Base-by-base conservation (phyloP, 2,888 invertebrate species). In the Nemapogon koenigi region DNA sequence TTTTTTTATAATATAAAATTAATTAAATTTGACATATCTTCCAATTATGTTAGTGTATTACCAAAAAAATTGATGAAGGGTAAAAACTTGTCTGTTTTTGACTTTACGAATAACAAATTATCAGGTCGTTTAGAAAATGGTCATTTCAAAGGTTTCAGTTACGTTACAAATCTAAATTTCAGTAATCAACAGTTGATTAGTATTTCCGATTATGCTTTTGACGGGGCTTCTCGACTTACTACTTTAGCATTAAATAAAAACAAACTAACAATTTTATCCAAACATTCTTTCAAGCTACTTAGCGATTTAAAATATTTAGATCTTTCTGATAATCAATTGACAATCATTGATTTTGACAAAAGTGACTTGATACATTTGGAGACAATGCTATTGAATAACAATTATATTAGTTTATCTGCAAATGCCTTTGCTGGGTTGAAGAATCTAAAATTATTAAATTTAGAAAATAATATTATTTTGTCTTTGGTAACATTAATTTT, bases 391-490 rank as follows among this genome's bases (percentile, higher is more conserved):
- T 42, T 71, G 8, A 46, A 44, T 39, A 51, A 62, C 33, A 73
- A 73, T 43, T 41, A 46, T 22, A 44, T 73, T n/a, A 46, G 41
- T 38, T 52, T 73, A 8, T 49, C 53, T 28, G 44, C 49, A 26
- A 49, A 59, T 28, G 42, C 57, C 22, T 61, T 70, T 33, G 36
- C 46, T 16, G 41, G 51, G 11, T 48, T 71, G 22, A 47, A 41
- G 22, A 40, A 39, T 11, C 46, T 73, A 8, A 47, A 57, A 36
- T 51, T 51, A 48, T 53, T 73, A 37, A 66, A 71, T 52, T 40
- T 72, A 16, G 62, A 69, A 10, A 45, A 57, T 33, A 73, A 73
- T 40, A 53, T 59, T 32, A 63, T 72, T 38, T 43, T 57, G 1
- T 41, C 44, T 19, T 46, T 72, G 8, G 55, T 57, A 40, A 39